Evolutionary conservation across 2,888 invertebrate genomes (phyloP).

Genomic region (Agrochola lota): DNA sequence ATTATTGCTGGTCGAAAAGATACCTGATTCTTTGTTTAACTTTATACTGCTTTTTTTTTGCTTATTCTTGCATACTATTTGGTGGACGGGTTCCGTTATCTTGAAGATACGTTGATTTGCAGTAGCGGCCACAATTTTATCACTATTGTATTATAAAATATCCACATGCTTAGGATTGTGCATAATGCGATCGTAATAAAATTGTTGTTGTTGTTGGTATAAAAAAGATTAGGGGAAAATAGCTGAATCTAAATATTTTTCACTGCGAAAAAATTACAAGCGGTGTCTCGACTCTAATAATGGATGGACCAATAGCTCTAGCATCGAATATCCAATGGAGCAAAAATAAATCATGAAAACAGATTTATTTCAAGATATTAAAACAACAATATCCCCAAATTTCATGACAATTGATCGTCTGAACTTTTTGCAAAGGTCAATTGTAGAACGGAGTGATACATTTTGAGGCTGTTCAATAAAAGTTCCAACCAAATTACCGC

Average conservation of each 20-base stretch:
- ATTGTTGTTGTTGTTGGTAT: too few species aligned
- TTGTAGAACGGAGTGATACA: too few species aligned
- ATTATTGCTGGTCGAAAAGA: constrained; percentile 79
- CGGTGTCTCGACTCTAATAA: too few species aligned
- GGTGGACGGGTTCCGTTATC: constrained; percentile 7
- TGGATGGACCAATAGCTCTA: not conserved
- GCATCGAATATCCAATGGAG: not conserved
- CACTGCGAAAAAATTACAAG: not conserved
- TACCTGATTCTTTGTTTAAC: constrained; percentile 74
- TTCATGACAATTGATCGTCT: not conserved
- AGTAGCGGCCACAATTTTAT: not conserved
- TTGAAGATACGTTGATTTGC: constrained; percentile 1
- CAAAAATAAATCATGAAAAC: not conserved
- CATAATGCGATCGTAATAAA: too few species aligned
- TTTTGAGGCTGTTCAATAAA: too few species aligned
- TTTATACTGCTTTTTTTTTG: constrained; percentile 22
- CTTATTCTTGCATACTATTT: constrained; percentile 4
- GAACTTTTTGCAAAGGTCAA: not conserved
- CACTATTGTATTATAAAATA: not conserved
- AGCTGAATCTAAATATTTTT: not conserved
- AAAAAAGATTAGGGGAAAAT: not conserved
- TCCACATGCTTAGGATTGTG: not conserved
- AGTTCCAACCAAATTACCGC: too few species aligned
- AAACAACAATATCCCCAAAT: too few species aligned
- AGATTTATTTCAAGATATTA: not conserved